phyloP scores from a whole-genome alignment of 2,888 invertebrate species.

The Nephrotoma flavescens region DNA sequence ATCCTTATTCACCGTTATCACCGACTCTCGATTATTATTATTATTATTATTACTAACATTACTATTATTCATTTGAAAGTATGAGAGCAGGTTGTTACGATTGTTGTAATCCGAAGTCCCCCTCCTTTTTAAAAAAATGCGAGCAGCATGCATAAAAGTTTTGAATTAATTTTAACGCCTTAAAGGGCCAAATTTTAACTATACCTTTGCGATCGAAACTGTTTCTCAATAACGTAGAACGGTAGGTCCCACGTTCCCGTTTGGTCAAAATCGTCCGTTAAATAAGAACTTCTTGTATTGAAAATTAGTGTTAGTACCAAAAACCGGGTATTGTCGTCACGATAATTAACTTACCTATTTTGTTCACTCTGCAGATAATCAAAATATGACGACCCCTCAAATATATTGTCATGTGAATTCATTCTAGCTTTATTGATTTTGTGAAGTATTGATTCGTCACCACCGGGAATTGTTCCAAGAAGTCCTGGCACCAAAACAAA shows the following conservation, averaged over 20 bases:
- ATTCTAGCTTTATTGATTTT: neutral
- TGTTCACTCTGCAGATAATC: constrained; percentile 29
- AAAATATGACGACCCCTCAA: constrained; percentile 19
- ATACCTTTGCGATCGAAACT: constrained; percentile 13
- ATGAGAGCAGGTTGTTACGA: neutral
- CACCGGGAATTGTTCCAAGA: constrained; percentile 10
- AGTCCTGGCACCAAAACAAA: constrained; percentile 40
- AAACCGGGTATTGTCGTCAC: neutral
- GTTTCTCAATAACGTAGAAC: constrained; percentile 29
- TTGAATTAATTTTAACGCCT: neutral
- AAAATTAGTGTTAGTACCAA: neutral
- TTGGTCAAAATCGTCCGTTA: constrained; percentile 17
- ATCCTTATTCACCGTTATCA: neutral
- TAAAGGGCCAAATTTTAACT: neutral
- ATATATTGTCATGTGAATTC: constrained; percentile 11
- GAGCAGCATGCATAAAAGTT: neutral
- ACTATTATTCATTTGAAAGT: neutral
- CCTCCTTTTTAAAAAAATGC: neutral
- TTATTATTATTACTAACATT: neutral
- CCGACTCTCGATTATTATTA: neutral
- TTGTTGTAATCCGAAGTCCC: neutral
- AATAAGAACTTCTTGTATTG: neutral
- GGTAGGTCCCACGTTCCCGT: constrained; percentile 45
- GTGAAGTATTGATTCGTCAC: neutral
- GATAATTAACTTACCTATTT: constrained; percentile 29